A percentile compares a stretch with the other conserved stretches of the same genome.
These are phyloP conservation scores for Timema cristinae DNA, from an alignment of 2,888 invertebrate species.

Conservation along the genomic window DNA sequence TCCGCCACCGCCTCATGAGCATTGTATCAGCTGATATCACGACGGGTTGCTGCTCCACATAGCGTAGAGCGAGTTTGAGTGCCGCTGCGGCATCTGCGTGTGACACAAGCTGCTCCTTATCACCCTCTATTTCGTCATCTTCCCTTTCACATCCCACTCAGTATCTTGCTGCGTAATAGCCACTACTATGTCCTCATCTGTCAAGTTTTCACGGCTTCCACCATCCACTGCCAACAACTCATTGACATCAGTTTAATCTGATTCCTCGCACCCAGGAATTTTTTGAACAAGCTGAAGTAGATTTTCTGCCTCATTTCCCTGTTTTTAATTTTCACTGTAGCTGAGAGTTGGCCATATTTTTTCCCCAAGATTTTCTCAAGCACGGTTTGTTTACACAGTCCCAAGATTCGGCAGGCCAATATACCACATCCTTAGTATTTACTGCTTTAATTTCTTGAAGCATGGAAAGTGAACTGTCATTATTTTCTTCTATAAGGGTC, in stretches of 20 bases:
- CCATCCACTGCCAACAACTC: not conserved
- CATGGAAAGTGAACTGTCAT: not conserved
- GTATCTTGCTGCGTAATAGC: not conserved
- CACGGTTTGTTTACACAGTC: not conserved
- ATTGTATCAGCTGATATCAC: not conserved
- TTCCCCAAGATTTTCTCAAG: constrained; percentile 1
- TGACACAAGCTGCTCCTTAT: constrained; percentile 1
- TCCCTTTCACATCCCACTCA: not conserved
- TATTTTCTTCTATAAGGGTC: not conserved
- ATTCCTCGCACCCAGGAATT: constrained; percentile 4
- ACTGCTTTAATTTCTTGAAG: not conserved
- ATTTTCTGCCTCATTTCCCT: not conserved
- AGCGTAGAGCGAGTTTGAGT: not conserved
- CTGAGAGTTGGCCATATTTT: not conserved
- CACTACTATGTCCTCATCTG: not conserved
- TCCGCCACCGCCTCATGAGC: not conserved
- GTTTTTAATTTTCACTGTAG: not conserved
- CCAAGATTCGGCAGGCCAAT: not conserved
- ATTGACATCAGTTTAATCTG: not conserved
- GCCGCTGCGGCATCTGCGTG: not conserved
- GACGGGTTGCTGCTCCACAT: not conserved
- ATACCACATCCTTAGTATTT: not conserved
- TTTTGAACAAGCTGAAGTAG: not conserved
- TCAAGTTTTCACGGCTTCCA: constrained; percentile 4
- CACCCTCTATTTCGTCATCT: not conserved